Evolutionary conservation across 1,140 invertebrate genomes (phyloP).

Genomic region (Leptestheria dahalacensis): DNA sequence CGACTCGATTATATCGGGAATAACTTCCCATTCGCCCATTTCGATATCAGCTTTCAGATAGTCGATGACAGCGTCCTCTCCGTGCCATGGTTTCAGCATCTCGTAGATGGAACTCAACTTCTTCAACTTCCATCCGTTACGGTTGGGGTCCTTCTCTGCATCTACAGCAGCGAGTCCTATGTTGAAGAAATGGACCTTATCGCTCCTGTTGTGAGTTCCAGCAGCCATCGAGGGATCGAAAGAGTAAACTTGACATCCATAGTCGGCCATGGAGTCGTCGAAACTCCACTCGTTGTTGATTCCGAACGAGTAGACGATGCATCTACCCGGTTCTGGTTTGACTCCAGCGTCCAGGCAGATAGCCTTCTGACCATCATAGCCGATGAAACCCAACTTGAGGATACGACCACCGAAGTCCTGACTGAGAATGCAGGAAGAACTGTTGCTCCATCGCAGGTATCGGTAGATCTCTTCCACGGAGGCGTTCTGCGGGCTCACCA

Average conservation of each 20-base stretch:
- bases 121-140: constrained; percentile 4
- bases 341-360: constrained; percentile 18
- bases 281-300: constrained; percentile 24
- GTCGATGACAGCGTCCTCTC: constrained; percentile 15
- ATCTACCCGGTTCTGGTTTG: constrained; percentile 8
- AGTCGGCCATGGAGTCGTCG: constrained; percentile 20
- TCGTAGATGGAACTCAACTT: constrained; percentile 1
- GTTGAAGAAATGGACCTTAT: background rate
- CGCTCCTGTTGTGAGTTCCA: background rate
- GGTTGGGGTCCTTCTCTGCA: too few relatives aligned
- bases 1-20: constrained; percentile 15
- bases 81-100: constrained; percentile 13
- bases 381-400: background rate
- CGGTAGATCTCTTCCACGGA: background rate
- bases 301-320: constrained; percentile 20
- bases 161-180: background rate
- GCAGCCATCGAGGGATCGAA: constrained; percentile 21
- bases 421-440: background rate
- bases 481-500: background rate
- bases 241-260: constrained; percentile 22
- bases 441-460: constrained; percentile 8
- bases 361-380: constrained; percentile 16
- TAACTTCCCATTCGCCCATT: constrained; percentile 17
- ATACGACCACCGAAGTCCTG: constrained; percentile 6
- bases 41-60: constrained; percentile 19